Evolutionary conservation across 1,140 invertebrate genomes (phyloP).

Genomic region (Venustaconcha ellipsiformis): DNA sequence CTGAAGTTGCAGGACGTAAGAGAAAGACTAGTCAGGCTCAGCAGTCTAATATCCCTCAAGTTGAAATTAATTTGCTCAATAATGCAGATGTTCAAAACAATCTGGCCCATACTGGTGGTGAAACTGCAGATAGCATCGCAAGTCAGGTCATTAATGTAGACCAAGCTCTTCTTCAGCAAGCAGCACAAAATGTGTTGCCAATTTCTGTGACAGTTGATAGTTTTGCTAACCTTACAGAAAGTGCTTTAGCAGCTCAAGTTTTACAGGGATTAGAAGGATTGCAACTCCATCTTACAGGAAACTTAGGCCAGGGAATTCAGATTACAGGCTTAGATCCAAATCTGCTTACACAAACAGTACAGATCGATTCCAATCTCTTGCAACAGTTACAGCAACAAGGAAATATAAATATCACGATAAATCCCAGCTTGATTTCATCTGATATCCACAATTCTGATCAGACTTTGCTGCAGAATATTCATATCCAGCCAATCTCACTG

Average conservation of each 20-base stretch:
- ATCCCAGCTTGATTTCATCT: conserved; percentile 43
- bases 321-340: conserved; percentile 68
- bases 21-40: conserved; percentile 22
- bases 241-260: conserved; percentile 46
- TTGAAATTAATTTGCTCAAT: background rate
- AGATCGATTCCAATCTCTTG: conserved; percentile 69
- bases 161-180: conserved; percentile 46
- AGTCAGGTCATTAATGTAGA: conserved; percentile 64
- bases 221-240: conserved; percentile 40
- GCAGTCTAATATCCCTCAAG: background rate
- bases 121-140: conserved; percentile 28
- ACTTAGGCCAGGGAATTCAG: conserved; percentile 64
- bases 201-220: conserved; percentile 58
- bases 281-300: conserved; percentile 68
- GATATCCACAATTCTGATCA: conserved; percentile 43
- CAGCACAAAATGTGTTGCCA: conserved; percentile 52
- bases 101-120: conserved; percentile 14
- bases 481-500: conserved; percentile 39
- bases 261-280: conserved; percentile 58
- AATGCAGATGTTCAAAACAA: background rate
- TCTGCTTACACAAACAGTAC: conserved; percentile 67
- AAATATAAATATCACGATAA: conserved; percentile 68
- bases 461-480: conserved; percentile 47
- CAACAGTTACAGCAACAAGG: conserved; percentile 69
- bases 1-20: conserved; percentile 32